phyloP scores from a whole-genome alignment of 2,888 invertebrate species.

The Aphidius colemani region DNA sequence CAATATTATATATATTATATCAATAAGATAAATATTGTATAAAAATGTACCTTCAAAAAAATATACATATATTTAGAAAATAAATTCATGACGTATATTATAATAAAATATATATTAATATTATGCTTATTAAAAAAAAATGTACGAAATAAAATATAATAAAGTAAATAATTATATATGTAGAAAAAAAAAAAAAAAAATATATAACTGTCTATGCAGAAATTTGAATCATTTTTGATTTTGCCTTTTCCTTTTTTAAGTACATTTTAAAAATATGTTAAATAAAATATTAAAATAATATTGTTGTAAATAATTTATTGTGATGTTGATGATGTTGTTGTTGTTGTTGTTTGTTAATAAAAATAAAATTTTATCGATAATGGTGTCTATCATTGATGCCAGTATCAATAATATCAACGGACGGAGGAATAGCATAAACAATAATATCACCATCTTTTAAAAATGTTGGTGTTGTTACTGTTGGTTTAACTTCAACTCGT shows the following conservation, averaged over 20 bases:
- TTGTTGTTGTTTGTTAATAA: background rate
- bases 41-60: conserved; percentile 8
- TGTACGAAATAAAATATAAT: conserved; percentile 13
- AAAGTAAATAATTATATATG: conserved; percentile 6
- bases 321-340: background rate
- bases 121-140: conserved; percentile 9
- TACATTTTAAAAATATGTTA: conserved; percentile 1
- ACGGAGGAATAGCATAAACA: conserved; percentile 63
- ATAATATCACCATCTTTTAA: conserved; percentile 62
- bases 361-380: conserved; percentile 1
- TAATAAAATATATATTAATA: conserved; percentile 8
- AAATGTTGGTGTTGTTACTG: conserved; percentile 62
- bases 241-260: background rate
- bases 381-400: conserved; percentile 51
- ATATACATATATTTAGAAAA: too few relatives aligned
- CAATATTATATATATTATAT: background rate
- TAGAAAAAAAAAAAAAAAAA: conserved; percentile 4
- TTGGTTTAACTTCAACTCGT: conserved; percentile 66
- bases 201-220: background rate
- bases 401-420: conserved; percentile 60
- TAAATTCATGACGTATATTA: conserved; percentile 3
- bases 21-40: conserved; percentile 10
- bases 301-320: background rate
- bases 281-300: background rate
- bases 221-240: background rate